Base-by-base conservation (phyloP, 1,140 invertebrate genomes). In the Drosophila elegans region DNA sequence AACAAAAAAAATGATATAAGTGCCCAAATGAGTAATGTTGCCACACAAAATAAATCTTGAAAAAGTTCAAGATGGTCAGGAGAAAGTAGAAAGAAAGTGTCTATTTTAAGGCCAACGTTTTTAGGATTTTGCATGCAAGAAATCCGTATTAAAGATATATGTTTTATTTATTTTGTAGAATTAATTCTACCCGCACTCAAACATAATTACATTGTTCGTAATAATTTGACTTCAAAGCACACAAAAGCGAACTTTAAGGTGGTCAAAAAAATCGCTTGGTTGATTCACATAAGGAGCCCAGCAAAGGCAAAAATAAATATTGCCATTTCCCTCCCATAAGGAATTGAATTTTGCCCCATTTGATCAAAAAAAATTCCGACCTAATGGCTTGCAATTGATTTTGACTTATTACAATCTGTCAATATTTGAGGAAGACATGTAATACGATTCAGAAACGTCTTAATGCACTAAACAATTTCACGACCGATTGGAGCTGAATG, bases 381-480 rank as follows among this genome's bases (percentile, higher is more conserved):
- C 49, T 61, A 74, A 68, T 74, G 53, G 39, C 39, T 45, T 36
- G 75, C 75, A 75, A 79, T 83, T 79, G 80, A 79, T 75, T 75
- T 53, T 60, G 60, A 83, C 48, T 78, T 82, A 82, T 74, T 74
- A 36, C 71, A 34, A 66, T 57, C 68, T 45, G 74, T 78, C 54
- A 78, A 57, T 66, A 69, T 59, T 61, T 61, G 80, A 59, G 56
- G 13, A 57, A 61, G 57, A 54, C 48, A 51, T 60, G 44, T 61
- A 54, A 60, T 82, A 48, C 54, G 59, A 63, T 34, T 51, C 13
- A 12, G 34, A 9, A 16, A 36, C 36, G 32, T 27, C 67, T 52
- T 73, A 73, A 51, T 84, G 72, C 80, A 80, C 61, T 68, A 68
- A 84, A 80, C 80, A 84, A 84, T 84, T 85, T 84, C 81, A 84